Evolutionary conservation across 2,888 invertebrate species (phyloP).

Genomic region (Ariolimax columbianus): DNA sequence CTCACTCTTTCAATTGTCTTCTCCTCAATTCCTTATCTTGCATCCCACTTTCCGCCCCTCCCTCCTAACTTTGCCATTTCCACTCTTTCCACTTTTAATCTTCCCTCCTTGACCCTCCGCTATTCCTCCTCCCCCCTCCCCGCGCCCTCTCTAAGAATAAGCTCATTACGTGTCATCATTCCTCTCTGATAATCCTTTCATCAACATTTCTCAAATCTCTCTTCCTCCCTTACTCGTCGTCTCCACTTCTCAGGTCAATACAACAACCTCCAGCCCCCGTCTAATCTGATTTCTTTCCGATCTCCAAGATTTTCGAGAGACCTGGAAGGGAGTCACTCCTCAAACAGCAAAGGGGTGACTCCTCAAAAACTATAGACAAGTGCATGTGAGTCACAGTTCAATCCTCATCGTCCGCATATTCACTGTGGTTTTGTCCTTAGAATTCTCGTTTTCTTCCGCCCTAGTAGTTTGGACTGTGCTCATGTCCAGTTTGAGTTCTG

Average conservation of each 20-base stretch:
- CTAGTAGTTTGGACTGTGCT: too few species aligned
- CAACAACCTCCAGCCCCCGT: neutral
- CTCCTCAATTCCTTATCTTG: constrained; percentile 1
- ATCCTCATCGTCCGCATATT: neutral
- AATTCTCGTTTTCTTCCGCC: too few species aligned
- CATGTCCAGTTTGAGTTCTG: too few species aligned
- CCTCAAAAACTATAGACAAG: too few species aligned
- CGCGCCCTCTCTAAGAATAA: neutral
- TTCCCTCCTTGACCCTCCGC: too few species aligned
- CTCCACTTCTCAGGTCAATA: constrained; percentile 9
- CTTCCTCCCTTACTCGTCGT: neutral
- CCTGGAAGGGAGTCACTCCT: neutral
- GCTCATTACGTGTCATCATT: constrained; percentile 3
- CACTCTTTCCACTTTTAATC: too few species aligned
- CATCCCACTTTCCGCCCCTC: constrained; percentile 2
- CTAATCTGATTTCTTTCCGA: constrained; percentile 22
- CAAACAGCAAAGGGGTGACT: neutral
- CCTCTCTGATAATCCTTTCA: neutral
- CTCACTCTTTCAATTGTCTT: constrained; percentile 27
- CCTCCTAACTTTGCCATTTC: too few species aligned
- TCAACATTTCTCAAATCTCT: neutral
- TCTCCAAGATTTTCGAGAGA: neutral
- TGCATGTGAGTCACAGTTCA: constrained; percentile 29
- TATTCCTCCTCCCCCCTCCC: too few species aligned
- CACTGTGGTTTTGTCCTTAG: neutral